Percentiles rank a stretch among this genome's conserved stretches.
phyloP scores from a whole-genome alignment of 2,113 vertebrate genomes.

The Vombatus ursinus region DNA sequence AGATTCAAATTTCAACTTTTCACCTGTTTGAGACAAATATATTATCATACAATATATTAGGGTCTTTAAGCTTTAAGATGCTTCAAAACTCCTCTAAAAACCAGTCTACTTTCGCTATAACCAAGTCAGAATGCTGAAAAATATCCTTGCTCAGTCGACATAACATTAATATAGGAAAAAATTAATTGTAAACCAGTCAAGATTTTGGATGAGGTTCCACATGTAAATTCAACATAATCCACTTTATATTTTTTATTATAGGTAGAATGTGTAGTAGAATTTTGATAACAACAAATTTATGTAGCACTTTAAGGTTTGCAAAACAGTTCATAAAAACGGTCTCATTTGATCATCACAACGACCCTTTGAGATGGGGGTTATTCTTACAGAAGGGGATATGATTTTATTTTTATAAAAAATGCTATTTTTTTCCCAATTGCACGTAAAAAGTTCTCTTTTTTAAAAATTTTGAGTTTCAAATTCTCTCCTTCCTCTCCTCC shows the following conservation, averaged over 20 bases:
- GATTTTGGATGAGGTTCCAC: conserved; percentile 23
- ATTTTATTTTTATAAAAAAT: too few species aligned
- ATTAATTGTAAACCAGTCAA: conserved; percentile 1
- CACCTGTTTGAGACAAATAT: conserved; percentile 22
- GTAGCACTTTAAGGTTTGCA: too few species aligned
- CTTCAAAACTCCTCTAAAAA: neutral
- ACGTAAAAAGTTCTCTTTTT: too few species aligned
- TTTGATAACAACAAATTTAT: too few species aligned
- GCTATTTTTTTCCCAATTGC: too few species aligned
- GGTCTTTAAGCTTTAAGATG: conserved; percentile 23
- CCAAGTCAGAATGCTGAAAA: conserved; percentile 1
- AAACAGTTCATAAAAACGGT: too few species aligned
- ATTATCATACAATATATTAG: conserved; percentile 31
- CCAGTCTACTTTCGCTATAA: neutral
- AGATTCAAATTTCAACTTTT: conserved; percentile 46
- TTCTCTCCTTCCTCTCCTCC: too few species aligned
- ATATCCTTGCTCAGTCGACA: conserved; percentile 36
- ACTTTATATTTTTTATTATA: neutral
- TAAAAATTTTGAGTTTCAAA: too few species aligned
- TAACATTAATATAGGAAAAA: conserved; percentile 33
- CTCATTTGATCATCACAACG: too few species aligned
- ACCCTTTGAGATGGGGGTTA: too few species aligned
- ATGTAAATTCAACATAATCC: conserved; percentile 15
- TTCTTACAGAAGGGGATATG: too few species aligned
- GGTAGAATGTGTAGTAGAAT: too few species aligned